Evolutionary conservation across 1,140 invertebrate species (phyloP).

Genomic region (Pogonus chalceus): DNA sequence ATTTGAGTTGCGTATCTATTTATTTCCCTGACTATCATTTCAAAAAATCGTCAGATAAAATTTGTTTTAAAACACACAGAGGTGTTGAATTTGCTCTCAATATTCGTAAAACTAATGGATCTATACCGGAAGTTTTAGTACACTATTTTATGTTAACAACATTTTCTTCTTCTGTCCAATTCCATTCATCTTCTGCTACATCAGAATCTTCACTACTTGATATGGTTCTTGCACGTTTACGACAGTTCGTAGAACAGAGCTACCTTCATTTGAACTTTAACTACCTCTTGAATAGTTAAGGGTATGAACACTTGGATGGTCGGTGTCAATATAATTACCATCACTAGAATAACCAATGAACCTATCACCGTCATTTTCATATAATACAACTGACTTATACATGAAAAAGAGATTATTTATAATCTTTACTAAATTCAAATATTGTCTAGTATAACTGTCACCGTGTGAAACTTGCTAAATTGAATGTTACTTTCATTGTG

Average conservation of each 20-base stretch:
- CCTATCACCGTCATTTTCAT: neutral
- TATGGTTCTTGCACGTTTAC: slow-evolving; percentile 12
- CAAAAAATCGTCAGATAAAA: slow-evolving; percentile 9
- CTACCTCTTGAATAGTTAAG: slow-evolving; percentile 11
- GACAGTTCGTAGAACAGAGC: slow-evolving; percentile 9
- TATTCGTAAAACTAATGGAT: neutral
- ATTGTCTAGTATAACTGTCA: neutral
- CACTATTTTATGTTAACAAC: slow-evolving; percentile 10
- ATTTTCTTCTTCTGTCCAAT: slow-evolving; percentile 10
- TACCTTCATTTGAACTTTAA: slow-evolving; percentile 13
- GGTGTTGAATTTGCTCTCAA: neutral
- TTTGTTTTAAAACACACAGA: slow-evolving; percentile 12
- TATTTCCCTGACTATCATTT: slow-evolving; percentile 14
- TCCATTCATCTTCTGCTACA: slow-evolving; percentile 11
- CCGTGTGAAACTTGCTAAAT: neutral
- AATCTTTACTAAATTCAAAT: neutral
- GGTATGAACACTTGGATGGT: slow-evolving; percentile 1
- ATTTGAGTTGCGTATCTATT: slow-evolving; percentile 14
- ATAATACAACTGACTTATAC: neutral
- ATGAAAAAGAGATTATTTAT: neutral
- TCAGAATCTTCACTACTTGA: slow-evolving; percentile 14
- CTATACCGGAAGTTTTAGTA: slow-evolving; percentile 5
- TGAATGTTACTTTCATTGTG: neutral
- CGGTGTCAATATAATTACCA: neutral
- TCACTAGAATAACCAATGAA: too few relatives aligned